Base-by-base conservation (phyloP, 2,888 invertebrate species). In the Galerucella calmariensis region DNA sequence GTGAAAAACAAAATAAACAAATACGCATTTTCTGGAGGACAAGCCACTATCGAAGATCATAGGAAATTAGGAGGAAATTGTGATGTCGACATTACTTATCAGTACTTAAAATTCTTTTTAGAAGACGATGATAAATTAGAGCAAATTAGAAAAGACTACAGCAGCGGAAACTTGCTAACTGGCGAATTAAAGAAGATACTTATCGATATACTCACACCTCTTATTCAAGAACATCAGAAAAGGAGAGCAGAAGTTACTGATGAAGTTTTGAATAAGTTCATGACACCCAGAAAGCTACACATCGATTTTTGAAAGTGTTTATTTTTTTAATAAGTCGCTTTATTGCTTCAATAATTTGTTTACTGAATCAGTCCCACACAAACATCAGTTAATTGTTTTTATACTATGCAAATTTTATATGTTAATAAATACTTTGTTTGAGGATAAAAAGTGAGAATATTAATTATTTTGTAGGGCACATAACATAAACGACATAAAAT, bases 21-120 rank as follows among this genome's bases (percentile, higher is more conserved):
- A 88, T 96, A 98, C 87, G 99, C 99, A 6, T 99, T 98, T 88
- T 98, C 98, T 56, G 99, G 99, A 4, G 99, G 99, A 3, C 95
- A 94, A 82, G 91, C 94, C 8, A 97, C 98, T 0, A 90, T 97
- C 0, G 99, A 99, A 84, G 98, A 99, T 84, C 99, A 99, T 86
- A 89, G 95, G 74, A 88, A 90, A 81, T 88, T 93, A 44, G 99
- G 99, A 24, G 99, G 99, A n/a, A 94, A 99, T 88, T 97, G 98
- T 80, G 95, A 95, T 71, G 92, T 99, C 9, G 99, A 99, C 88
- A 97, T 97, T 72, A 93, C 98, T 0, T 99, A 91, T 89, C 97
- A 99, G 86, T 97, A 99, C 88, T 89, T 99, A 41, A 92, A 91
- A 41, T 99, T 98, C 88, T 99, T 99, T 90, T 85, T 98, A 74